A percentile compares a stretch with the other conserved stretches of the same genome.
Evolutionary conservation across 2,797 vertebrate species (phyloP).

Genomic region (Parauchenoglanis ngamensis): DNA sequence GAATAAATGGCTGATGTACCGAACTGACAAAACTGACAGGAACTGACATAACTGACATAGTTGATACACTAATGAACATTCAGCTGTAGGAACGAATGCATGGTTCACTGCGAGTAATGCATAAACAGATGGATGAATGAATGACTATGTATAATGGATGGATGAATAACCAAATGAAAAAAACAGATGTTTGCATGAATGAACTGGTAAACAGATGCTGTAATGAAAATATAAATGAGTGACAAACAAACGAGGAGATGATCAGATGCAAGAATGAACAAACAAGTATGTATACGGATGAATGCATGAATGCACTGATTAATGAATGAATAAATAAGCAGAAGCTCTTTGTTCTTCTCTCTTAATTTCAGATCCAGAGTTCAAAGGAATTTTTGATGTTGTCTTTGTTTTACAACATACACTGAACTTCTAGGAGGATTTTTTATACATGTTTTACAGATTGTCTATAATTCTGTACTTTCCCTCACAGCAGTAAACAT

Average conservation of each 20-base stretch:
- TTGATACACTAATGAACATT: background rate
- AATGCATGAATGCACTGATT: background rate
- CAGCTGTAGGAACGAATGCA: background rate
- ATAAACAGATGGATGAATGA: background rate
- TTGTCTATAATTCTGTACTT: background rate
- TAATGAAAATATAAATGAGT: background rate
- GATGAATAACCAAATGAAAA: background rate
- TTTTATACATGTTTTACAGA: background rate
- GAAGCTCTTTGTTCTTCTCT: background rate
- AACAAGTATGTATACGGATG: background rate
- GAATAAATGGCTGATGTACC: background rate
- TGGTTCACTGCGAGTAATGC: background rate
- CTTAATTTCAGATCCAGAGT: background rate
- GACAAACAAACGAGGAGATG: background rate
- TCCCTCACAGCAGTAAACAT: background rate
- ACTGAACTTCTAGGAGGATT: background rate
- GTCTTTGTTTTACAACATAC: background rate
- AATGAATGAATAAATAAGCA: background rate
- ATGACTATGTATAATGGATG: background rate
- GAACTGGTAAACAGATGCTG: background rate
- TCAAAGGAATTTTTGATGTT: background rate
- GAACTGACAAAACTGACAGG: too few relatives aligned
- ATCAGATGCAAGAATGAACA: background rate
- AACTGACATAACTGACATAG: background rate
- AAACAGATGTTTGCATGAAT: background rate